A percentile compares a stretch with the other conserved stretches of the same genome.
Evolutionary conservation across 2,888 invertebrate species (phyloP).

Genomic region (Petrophora chlorosata): DNA sequence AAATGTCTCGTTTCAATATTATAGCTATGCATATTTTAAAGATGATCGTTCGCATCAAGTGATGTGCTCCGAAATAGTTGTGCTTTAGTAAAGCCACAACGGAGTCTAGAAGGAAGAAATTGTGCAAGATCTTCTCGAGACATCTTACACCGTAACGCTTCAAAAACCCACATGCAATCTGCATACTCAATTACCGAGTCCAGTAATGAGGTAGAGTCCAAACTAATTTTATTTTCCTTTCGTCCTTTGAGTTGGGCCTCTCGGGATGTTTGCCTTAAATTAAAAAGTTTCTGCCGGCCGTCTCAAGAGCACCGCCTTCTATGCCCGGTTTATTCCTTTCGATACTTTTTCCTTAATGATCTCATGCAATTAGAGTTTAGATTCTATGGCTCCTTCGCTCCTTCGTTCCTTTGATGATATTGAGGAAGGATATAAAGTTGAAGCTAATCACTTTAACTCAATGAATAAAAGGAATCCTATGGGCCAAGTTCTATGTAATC

Average conservation of each 20-base stretch:
- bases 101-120: too few relatives aligned
- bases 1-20: too few relatives aligned
- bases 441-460: neutral
- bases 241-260: slow-evolving; percentile 63
- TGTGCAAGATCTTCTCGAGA: neutral
- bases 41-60: too few relatives aligned
- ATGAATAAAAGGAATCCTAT: neutral
- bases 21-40: too few relatives aligned
- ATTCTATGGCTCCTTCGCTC: too few relatives aligned
- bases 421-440: neutral
- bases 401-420: slow-evolving; percentile 17
- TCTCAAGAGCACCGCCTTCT: slow-evolving; percentile 51
- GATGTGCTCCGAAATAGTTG: too few relatives aligned
- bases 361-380: slow-evolving; percentile 57
- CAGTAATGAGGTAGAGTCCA: slow-evolving; percentile 66
- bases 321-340: slow-evolving; percentile 56
- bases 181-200: slow-evolving; percentile 59
- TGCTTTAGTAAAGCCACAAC: too few relatives aligned
- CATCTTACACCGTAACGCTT: slow-evolving; percentile 17
- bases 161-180: slow-evolving; percentile 53
- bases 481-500: too few relatives aligned
- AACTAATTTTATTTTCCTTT: slow-evolving; percentile 69
- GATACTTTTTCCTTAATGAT: slow-evolving; percentile 64
- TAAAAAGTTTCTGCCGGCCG: slow-evolving; percentile 67
- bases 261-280: slow-evolving; percentile 69